Evolutionary conservation across 2,888 invertebrate genomes (phyloP).

Genomic region (Agapostemon virescens): DNA sequence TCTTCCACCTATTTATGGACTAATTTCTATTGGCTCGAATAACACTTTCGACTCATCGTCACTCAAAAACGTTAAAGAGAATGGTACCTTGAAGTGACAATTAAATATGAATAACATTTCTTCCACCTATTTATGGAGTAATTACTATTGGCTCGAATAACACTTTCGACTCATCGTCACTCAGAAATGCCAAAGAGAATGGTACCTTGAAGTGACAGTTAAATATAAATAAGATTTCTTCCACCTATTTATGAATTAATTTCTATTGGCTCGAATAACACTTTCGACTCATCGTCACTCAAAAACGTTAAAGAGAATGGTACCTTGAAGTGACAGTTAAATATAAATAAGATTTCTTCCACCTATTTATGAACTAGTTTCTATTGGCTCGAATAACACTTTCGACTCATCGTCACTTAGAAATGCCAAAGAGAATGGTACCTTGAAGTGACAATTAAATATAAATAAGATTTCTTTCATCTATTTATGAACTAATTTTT

Average conservation of each 20-base stretch:
- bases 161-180: not conserved
- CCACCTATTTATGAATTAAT: not conserved
- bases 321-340: too few species aligned
- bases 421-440: too few species aligned
- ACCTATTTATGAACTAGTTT: too few species aligned
- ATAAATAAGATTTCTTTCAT: too few species aligned
- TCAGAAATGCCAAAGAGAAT: not conserved
- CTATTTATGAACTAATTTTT: too few species aligned
- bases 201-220: not conserved
- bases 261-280: not conserved
- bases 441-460: too few species aligned
- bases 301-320: not conserved
- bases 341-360: too few species aligned
- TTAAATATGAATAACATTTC: not conserved
- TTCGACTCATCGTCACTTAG: too few species aligned
- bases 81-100: not conserved
- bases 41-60: not conserved
- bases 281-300: not conserved
- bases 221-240: not conserved
- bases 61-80: not conserved
- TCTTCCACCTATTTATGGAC: not conserved
- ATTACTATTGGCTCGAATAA: not conserved
- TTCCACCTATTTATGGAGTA: not conserved
- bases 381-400: too few species aligned
- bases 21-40: not conserved